Evolutionary conservation across 1,140 invertebrate genomes (phyloP).

Genomic region (Brachionus sp.): DNA sequence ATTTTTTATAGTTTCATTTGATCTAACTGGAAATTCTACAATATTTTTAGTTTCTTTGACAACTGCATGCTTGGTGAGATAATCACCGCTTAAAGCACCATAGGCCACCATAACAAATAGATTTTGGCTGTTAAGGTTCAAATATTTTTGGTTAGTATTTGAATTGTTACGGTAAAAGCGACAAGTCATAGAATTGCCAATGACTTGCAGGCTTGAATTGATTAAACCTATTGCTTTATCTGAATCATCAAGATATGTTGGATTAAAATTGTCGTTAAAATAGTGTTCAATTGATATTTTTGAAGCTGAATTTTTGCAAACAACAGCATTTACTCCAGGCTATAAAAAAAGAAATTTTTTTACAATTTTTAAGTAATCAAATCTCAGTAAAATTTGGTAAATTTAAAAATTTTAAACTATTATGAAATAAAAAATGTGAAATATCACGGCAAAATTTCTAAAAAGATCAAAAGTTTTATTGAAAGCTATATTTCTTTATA

Average conservation of each 20-base stretch:
- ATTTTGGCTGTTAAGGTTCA: neutral
- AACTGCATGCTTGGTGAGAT: neutral
- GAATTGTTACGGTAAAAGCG: neutral
- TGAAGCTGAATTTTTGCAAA: neutral
- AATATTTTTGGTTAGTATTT: neutral
- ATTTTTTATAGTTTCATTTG: neutral
- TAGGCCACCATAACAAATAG: neutral
- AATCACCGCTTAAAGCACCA: neutral
- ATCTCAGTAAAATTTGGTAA: neutral
- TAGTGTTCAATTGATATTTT: neutral
- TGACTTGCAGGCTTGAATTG: neutral
- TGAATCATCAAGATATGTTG: neutral
- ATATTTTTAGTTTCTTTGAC: too few species aligned
- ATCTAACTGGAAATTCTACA: neutral
- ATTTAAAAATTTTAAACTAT: neutral
- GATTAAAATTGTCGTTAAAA: neutral
- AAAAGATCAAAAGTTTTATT: too few species aligned
- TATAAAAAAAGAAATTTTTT: neutral
- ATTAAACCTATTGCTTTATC: neutral
- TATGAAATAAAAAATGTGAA: too few species aligned
- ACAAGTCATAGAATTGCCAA: neutral
- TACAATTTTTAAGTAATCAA: too few species aligned
- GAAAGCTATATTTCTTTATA: too few species aligned
- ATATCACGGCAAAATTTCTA: too few species aligned
- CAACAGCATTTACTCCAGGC: neutral